These are phyloP conservation scores for Campoplex capitator DNA, from an alignment of 2,888 invertebrate genomes.

Conservation along the genomic window DNA sequence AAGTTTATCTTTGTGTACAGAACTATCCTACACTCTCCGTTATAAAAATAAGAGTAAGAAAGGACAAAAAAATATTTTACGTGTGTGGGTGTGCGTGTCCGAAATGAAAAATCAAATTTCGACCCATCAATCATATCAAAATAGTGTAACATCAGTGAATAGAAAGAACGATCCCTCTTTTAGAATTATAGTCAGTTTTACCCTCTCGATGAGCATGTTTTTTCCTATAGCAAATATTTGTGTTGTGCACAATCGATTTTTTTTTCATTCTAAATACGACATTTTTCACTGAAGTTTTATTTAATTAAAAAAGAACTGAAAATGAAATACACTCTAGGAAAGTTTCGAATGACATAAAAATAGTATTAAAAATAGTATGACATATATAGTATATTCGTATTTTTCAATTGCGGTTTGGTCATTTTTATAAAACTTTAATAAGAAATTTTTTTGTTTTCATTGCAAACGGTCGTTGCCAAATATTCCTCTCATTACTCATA, in stretches of 20 bases:
- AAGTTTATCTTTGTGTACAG: not conserved
- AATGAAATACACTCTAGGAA: not conserved
- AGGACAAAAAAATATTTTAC: not conserved
- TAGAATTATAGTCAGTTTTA: not conserved
- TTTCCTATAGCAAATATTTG: not conserved
- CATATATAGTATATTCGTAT: no score
- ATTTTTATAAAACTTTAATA: not conserved
- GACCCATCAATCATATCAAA: not conserved
- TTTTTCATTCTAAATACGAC: not conserved
- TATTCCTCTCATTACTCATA: not conserved
- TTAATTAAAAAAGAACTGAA: not conserved
- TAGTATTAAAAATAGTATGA: no score
- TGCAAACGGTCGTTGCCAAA: not conserved
- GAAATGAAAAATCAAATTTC: not conserved
- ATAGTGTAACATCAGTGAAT: not conserved
- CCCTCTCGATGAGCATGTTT: constrained; percentile 6
- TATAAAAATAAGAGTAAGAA: not conserved
- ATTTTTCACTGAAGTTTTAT: not conserved
- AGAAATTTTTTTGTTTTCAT: not conserved
- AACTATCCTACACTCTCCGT: not conserved
- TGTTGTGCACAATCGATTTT: not conserved
- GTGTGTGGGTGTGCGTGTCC: not conserved
- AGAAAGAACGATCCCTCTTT: not conserved
- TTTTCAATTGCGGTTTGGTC: not conserved
- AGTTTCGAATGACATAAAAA: not conserved